Evolutionary conservation across 2,888 invertebrate species (phyloP).

Genomic region (Micoletzkya japonica): DNA sequence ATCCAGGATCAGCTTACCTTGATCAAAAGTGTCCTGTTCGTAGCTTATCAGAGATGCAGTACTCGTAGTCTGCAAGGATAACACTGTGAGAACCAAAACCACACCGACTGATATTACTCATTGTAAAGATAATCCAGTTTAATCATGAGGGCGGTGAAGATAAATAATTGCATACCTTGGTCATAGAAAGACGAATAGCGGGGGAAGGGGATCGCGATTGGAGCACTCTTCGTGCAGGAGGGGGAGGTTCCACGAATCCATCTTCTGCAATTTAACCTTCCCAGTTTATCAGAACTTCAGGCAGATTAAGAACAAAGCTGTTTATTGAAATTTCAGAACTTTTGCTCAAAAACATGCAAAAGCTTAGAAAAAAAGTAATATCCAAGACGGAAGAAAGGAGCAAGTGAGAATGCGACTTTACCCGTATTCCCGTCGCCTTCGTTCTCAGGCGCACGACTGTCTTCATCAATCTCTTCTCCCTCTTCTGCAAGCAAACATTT

Average conservation of each 20-base stretch:
- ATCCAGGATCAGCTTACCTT: background rate
- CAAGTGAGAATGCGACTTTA: background rate
- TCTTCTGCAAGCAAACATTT: slow-evolving; percentile 11
- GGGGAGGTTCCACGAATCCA: slow-evolving; percentile 23
- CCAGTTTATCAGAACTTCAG: background rate
- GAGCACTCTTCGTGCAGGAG: background rate
- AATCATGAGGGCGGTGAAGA: background rate
- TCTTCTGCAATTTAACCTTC: slow-evolving; percentile 3
- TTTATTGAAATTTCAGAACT: background rate
- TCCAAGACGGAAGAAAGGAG: background rate
- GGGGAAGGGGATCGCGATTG: background rate
- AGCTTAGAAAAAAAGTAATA: background rate
- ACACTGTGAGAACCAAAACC: background rate
- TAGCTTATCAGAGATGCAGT: slow-evolving; percentile 1
- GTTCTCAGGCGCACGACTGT: background rate
- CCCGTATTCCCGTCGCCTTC: slow-evolving; percentile 8
- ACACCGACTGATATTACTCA: background rate
- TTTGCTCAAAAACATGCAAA: background rate
- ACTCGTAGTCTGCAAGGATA: background rate
- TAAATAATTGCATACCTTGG: background rate
- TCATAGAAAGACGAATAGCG: background rate
- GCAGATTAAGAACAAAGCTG: background rate
- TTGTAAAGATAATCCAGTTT: background rate
- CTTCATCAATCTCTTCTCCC: background rate
- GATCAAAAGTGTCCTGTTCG: slow-evolving; percentile 24